These are phyloP conservation scores for Lottia scabra DNA, from an alignment of 2,888 invertebrate genomes.

Conservation along the genomic window DNA sequence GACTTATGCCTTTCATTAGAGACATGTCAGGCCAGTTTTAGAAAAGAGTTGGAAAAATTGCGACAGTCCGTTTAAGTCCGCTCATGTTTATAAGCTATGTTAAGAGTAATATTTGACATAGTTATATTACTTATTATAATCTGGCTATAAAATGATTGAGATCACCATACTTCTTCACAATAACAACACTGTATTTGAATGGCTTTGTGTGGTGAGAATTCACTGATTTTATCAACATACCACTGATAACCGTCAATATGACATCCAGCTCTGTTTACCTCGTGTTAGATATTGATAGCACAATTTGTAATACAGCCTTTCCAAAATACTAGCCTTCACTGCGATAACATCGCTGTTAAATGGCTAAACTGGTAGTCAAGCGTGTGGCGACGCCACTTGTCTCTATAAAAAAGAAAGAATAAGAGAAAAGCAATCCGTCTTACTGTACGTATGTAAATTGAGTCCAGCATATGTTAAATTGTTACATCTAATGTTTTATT, in stretches of 20 bases:
- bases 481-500: neutral
- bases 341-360: neutral
- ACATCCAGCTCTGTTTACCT: neutral
- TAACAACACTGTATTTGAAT: neutral
- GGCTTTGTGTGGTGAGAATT: neutral
- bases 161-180: too few relatives aligned
- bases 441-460: too few relatives aligned
- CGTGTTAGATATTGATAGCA: conserved; percentile 1
- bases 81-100: too few relatives aligned
- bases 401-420: neutral
- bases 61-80: too few relatives aligned
- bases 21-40: too few relatives aligned
- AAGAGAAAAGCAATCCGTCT: too few relatives aligned
- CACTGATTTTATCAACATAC: neutral
- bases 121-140: too few relatives aligned
- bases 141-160: too few relatives aligned
- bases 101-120: too few relatives aligned
- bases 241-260: neutral
- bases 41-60: too few relatives aligned
- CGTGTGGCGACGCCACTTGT: neutral
- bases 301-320: neutral
- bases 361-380: neutral
- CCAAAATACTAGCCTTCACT: neutral
- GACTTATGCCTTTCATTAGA: too few relatives aligned
- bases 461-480: neutral